Evolutionary conservation across 2,113 vertebrate species (phyloP).

Genomic region (Stercorarius parasiticus): DNA sequence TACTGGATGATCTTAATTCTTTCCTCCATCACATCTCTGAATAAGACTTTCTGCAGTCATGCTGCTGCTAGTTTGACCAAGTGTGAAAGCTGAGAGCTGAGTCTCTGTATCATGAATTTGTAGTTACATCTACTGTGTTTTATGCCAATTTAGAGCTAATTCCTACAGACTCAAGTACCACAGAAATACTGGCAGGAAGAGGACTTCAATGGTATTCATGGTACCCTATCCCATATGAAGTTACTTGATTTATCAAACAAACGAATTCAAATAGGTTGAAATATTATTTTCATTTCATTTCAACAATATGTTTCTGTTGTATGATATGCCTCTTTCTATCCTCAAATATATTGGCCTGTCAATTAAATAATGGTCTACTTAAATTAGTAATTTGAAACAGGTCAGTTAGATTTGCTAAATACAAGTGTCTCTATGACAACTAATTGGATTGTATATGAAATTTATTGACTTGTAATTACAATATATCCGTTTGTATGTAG

Average conservation of each 20-base stretch:
- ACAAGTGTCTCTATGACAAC: neutral
- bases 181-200: neutral
- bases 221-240: neutral
- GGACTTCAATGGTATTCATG: neutral
- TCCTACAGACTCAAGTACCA: neutral
- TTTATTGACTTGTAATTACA: slow-evolving; percentile 52
- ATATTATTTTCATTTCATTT: neutral
- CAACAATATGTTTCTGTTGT: neutral
- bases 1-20: neutral
- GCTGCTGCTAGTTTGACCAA: neutral
- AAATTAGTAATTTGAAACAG: neutral
- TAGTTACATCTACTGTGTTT: neutral
- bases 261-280: neutral
- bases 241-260: neutral
- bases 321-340: neutral
- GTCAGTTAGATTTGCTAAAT: slow-evolving; percentile 10
- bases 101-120: neutral
- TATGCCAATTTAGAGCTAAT: neutral
- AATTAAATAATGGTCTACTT: slow-evolving; percentile 36
- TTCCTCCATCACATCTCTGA: neutral
- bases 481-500: neutral
- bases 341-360: neutral
- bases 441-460: slow-evolving; percentile 48
- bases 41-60: neutral
- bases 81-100: neutral